A percentile compares a stretch with the other conserved stretches of the same genome.
Evolutionary conservation across 2,888 invertebrate genomes (phyloP).

Genomic region (Plutella xylostella): DNA sequence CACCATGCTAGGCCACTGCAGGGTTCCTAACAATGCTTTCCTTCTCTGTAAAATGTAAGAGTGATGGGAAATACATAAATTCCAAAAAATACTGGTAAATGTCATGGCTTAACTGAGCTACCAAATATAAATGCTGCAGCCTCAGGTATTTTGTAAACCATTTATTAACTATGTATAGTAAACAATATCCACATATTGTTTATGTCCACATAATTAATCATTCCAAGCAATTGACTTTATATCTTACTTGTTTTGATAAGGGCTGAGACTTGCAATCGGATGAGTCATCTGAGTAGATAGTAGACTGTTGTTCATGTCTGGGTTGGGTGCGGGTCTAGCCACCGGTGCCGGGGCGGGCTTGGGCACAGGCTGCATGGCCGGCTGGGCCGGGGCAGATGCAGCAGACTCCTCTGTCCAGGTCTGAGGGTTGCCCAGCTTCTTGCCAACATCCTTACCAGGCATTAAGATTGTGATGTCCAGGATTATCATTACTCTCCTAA

Average conservation of each 20-base stretch:
- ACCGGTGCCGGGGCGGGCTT: constrained; percentile 25
- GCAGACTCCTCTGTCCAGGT: constrained; percentile 67
- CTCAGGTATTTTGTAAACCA: too few species aligned
- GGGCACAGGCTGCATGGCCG: constrained; percentile 29
- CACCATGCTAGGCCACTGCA: too few species aligned
- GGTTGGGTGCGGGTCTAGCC: constrained; percentile 21
- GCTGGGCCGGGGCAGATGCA: constrained; percentile 26
- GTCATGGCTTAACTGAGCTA: too few species aligned
- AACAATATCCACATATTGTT: too few species aligned
- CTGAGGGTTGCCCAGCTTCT: constrained; percentile 84
- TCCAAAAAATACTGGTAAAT: too few species aligned
- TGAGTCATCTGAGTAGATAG: constrained; percentile 69
- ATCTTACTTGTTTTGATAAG: constrained; percentile 92
- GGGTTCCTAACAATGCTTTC: too few species aligned
- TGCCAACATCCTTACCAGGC: constrained; percentile 77
- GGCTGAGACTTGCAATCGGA: constrained; percentile 89
- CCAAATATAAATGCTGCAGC: too few species aligned
- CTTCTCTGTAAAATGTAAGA: too few species aligned
- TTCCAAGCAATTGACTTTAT: too few species aligned
- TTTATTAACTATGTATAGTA: too few species aligned
- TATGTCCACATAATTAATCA: too few species aligned
- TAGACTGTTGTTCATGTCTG: constrained; percentile 46
- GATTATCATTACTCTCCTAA: constrained; percentile 86
- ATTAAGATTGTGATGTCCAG: constrained; percentile 80
- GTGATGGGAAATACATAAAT: too few species aligned